These are phyloP conservation scores for Takifugu bimaculatus DNA, from an alignment of 2,113 vertebrate species.

Conservation along the genomic window DNA sequence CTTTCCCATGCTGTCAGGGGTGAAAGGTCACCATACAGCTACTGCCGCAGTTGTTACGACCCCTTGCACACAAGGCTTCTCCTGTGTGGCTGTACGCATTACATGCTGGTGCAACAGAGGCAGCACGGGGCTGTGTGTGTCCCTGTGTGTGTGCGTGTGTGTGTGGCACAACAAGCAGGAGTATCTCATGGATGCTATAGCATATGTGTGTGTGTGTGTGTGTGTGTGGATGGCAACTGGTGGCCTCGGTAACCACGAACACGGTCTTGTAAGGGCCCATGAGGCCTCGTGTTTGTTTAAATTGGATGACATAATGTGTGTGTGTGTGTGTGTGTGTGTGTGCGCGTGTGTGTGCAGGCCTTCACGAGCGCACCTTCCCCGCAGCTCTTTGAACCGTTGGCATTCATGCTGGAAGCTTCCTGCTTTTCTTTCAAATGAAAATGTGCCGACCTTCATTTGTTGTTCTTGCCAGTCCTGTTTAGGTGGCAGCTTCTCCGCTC, in stretches of 20 bases:
- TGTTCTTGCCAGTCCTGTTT: conserved; percentile 47
- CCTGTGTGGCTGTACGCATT: conserved; percentile 50
- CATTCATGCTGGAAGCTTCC: conserved; percentile 47
- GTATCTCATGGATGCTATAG: too few relatives aligned
- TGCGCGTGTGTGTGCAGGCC: too few relatives aligned
- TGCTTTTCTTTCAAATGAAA: conserved; percentile 58
- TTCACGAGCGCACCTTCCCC: conserved; percentile 19
- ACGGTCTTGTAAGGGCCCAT: conserved; percentile 32
- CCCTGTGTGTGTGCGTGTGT: conserved; percentile 8
- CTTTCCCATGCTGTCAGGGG: conserved; percentile 69
- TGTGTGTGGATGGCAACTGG: conserved; percentile 28
- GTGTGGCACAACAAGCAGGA: background rate
- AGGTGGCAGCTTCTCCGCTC: conserved; percentile 1
- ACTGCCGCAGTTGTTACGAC: conserved; percentile 59
- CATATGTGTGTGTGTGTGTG: background rate
- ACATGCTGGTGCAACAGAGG: conserved; percentile 32
- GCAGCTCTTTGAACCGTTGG: background rate
- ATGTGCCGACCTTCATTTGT: conserved; percentile 45
- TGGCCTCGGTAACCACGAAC: conserved; percentile 23
- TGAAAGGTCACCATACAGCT: conserved; percentile 55
- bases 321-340: too few relatives aligned
- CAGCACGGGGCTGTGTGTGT: conserved; percentile 2
- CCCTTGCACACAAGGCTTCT: conserved; percentile 50
- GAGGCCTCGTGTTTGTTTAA: conserved; percentile 56
- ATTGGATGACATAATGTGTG: conserved; percentile 14